Percentiles rank a stretch among this genome's conserved stretches.
Conservation (phyloP, 2,888 invertebrate species). For the Caenorhabditis imperialis region DNA sequence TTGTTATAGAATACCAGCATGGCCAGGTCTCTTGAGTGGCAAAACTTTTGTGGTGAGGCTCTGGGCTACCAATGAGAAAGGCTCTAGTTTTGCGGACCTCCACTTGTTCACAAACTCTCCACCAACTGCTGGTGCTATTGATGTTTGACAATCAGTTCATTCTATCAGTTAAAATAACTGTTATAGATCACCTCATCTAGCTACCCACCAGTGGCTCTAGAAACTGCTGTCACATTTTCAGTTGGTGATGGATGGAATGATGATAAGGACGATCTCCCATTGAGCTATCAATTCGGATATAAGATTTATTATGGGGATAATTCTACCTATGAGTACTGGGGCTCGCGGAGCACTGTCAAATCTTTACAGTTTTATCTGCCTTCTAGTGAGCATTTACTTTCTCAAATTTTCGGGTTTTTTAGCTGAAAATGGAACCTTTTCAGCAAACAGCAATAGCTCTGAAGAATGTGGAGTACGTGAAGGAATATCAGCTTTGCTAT, state of each 20-base stretch:
- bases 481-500: constrained; percentile 57
- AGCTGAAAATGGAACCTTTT: too few species aligned
- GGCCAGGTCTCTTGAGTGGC: constrained; percentile 44
- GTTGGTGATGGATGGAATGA: constrained; percentile 61
- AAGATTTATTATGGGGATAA: constrained; percentile 32
- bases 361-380: constrained; percentile 48
- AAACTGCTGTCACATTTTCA: constrained; percentile 45
- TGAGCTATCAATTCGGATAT: constrained; percentile 50
- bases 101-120: constrained; percentile 46
- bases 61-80: constrained; percentile 51
- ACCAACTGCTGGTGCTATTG: constrained; percentile 45
- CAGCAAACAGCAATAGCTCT: constrained; percentile 50
- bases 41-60: constrained; percentile 41
- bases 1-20: constrained; percentile 18
- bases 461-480: constrained; percentile 55
- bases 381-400: constrained; percentile 32
- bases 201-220: constrained; percentile 31
- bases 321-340: constrained; percentile 34
- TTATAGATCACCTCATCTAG: constrained; percentile 19
- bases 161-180: background rate
- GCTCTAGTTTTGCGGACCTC: constrained; percentile 43
- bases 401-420: too few species aligned
- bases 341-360: constrained; percentile 43
- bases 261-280: constrained; percentile 49
- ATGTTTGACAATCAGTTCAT: constrained; percentile 9